A percentile compares a stretch with the other conserved stretches of the same genome.
Conservation (phyloP, 2,888 invertebrate species). For the Hypselothyrea guttata region DNA sequence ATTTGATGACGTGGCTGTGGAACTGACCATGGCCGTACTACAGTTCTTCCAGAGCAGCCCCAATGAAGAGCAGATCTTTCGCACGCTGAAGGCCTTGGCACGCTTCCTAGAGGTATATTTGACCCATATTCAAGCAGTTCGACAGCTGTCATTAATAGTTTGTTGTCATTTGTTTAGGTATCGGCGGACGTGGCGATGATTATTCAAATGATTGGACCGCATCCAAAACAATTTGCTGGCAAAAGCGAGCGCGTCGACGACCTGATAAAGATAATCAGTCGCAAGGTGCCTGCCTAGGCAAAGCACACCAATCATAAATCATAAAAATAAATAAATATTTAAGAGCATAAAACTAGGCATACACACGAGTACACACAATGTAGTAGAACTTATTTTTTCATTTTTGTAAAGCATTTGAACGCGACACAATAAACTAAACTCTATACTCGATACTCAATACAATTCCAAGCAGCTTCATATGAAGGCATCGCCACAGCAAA, state of each 20-base stretch:
- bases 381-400: conserved; percentile 52
- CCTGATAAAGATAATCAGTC: conserved; percentile 89
- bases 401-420: conserved; percentile 72
- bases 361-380: conserved; percentile 37
- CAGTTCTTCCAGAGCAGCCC: conserved; percentile 93
- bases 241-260: conserved; percentile 91
- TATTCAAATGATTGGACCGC: conserved; percentile 94
- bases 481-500: conserved; percentile 68
- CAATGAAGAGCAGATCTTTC: conserved; percentile 90
- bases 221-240: conserved; percentile 91
- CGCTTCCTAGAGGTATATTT: conserved; percentile 82
- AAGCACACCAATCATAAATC: background rate
- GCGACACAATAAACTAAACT: conserved; percentile 69
- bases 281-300: conserved; percentile 84
- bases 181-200: conserved; percentile 94
- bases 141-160: conserved; percentile 82
- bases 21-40: conserved; percentile 94
- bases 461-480: too few species aligned
- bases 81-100: conserved; percentile 90
- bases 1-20: conserved; percentile 96
- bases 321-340: conserved; percentile 13
- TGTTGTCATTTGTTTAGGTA: conserved; percentile 84
- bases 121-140: conserved; percentile 53
- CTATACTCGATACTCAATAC: conserved; percentile 32
- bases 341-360: conserved; percentile 31